Evolutionary conservation across 2,113 vertebrate genomes (phyloP), one percentile per base, ranked within the genome.

Genomic region (Orthochromis malagaraziensis): DNA sequence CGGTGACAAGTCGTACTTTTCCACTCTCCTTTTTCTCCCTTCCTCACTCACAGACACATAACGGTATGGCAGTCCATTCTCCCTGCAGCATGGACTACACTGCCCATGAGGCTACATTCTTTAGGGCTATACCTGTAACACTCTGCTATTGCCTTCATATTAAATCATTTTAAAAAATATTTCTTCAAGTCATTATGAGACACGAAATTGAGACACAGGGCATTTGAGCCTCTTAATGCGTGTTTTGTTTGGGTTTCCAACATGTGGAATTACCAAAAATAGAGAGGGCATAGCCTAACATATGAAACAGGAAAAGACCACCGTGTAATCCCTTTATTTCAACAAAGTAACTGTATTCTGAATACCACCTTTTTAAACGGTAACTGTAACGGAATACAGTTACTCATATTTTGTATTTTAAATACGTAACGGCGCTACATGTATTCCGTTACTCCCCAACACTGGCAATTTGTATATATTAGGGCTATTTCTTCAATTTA

Each of bases 391-490:
- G 0, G 53, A 54, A 1, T 54, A 54, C n/a, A 54, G 53, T 54
- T 24, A 6, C 3, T 54, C n/a, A 6, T 24, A 54, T 54, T 54
- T 54, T 24, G n/a, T 54, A 54, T 54, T 54, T 24, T 54, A 54
- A 24, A 54, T 54, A 54, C 2, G 0, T 54, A 54, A 24, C 3
- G 2, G n/a, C 1, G 10, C 10, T 54, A 54, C 1, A 2, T 24
- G 10, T 24, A 54, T 54, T 54, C 53, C 3, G 2, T 24, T 54
- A 54, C n/a, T 54, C 53, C 53, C n/a, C 53, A 54, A 24, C 53
- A 54, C 53, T 54, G 6, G 21, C 12, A 1, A 57, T 57, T 57
- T 57, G 24, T 26, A 57, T 26, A 14, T 57, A 55, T 7, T 55
- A 57, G 54, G 14, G 21, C 12, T 26, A 57, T 57, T 57, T 57